These are phyloP conservation scores for Brevimyrus niger DNA, from an alignment of 2,113 vertebrate species.

Conservation along the genomic window DNA sequence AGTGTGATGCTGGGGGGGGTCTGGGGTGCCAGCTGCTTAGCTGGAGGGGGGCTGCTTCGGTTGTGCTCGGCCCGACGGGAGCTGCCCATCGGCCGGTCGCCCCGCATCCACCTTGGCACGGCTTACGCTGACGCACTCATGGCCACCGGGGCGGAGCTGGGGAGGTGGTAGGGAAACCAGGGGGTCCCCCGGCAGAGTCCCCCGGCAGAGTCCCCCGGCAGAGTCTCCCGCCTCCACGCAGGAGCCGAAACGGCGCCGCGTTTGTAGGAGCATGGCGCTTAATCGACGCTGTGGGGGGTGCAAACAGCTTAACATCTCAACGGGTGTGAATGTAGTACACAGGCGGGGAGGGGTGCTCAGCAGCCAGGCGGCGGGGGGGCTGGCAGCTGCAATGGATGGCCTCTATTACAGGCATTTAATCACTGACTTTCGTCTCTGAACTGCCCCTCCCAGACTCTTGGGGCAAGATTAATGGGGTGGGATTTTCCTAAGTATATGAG, in stretches of 20 bases:
- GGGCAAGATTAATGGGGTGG: slow-evolving; percentile 62
- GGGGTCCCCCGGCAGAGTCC: not conserved
- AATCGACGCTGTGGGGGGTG: not conserved
- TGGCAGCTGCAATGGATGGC: slow-evolving; percentile 62
- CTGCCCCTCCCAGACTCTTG: slow-evolving; percentile 51
- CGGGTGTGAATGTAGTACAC: not conserved
- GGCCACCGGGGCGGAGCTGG: not conserved
- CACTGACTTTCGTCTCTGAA: slow-evolving; percentile 53
- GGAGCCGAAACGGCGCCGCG: not conserved
- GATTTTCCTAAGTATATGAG: slow-evolving; percentile 47
- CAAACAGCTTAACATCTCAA: not conserved
- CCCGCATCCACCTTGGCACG: too few species aligned
- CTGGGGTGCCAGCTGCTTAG: not conserved
- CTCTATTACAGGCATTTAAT: slow-evolving; percentile 72
- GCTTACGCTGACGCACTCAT: not conserved
- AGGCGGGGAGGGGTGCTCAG: slow-evolving; percentile 40
- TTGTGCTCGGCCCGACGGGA: not conserved
- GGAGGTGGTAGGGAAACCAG: not conserved
- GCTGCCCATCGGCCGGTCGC: not conserved
- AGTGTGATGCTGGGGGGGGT: not conserved
- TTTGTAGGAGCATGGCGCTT: not conserved
- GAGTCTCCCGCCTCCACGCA: not conserved
- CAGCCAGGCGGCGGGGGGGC: slow-evolving; percentile 49
- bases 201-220: not conserved
- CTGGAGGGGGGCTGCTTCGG: not conserved